Evolutionary conservation across 2,797 vertebrate genomes (phyloP).

Genomic region (Alouatta caraya): DNA sequence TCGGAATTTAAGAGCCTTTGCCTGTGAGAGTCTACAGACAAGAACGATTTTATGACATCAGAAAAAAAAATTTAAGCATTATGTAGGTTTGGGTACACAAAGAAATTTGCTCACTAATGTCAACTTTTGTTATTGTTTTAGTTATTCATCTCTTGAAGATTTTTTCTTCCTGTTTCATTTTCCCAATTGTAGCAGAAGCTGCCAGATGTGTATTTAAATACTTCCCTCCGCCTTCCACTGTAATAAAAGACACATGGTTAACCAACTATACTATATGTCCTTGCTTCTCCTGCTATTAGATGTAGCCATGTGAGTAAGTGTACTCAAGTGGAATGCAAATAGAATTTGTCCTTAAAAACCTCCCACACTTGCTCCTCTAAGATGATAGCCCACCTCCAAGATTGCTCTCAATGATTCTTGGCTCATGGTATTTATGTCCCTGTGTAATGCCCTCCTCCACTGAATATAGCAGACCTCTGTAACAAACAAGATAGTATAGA

Average conservation of each 20-base stretch:
- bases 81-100: neutral
- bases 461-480: neutral
- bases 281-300: neutral
- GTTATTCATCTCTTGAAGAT: constrained; percentile 40
- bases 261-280: neutral
- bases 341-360: neutral
- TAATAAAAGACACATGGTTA: constrained; percentile 27
- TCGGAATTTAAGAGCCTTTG: constrained; percentile 13
- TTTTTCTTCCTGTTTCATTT: constrained; percentile 49
- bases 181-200: constrained; percentile 5
- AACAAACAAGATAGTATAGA: neutral
- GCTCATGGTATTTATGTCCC: neutral
- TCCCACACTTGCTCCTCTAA: neutral
- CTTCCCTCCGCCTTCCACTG: neutral
- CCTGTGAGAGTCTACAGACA: neutral
- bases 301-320: neutral
- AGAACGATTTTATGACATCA: constrained; percentile 51
- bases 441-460: neutral
- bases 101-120: constrained; percentile 39
- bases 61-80: constrained; percentile 26
- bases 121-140: constrained; percentile 56
- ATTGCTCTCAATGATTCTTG: neutral
- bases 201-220: constrained; percentile 40
- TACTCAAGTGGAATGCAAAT: neutral
- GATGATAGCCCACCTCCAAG: neutral